Percentiles rank a stretch among this genome's conserved stretches.
Evolutionary conservation across 2,797 vertebrate genomes (phyloP).

Genomic region (Botia kubotai): DNA sequence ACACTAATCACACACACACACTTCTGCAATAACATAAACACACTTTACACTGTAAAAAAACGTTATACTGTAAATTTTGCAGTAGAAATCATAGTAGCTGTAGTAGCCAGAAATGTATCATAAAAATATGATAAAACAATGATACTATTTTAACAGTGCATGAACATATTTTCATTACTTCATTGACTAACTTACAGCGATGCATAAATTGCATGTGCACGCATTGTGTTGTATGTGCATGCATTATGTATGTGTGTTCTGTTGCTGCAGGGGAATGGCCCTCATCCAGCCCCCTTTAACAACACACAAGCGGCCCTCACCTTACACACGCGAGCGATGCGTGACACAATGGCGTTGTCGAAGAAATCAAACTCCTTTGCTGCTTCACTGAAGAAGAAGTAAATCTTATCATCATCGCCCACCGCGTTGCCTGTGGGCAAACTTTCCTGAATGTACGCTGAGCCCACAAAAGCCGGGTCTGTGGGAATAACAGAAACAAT

Average conservation of each 20-base stretch:
- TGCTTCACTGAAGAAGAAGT: conserved; percentile 98
- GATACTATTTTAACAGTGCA: background rate
- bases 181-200: background rate
- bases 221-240: background rate
- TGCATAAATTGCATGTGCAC: conserved; percentile 4
- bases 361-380: conserved; percentile 97
- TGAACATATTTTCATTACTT: background rate
- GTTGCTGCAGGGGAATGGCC: background rate
- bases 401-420: conserved; percentile 94
- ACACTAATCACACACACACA: background rate
- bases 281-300: background rate
- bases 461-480: conserved; percentile 96
- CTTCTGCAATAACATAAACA: no score
- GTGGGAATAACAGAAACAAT: conserved; percentile 61
- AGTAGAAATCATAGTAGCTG: no score
- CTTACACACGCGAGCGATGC: conserved; percentile 95
- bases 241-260: conserved; percentile 17
- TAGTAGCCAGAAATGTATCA: no score
- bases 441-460: conserved; percentile 91
- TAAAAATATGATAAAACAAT: background rate
- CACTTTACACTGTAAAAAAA: background rate
- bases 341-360: conserved; percentile 93
- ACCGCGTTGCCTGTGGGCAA: conserved; percentile 80
- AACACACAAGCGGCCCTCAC: conserved; percentile 75
- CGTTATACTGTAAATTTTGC: background rate